These are phyloP conservation scores for Sclerodermus sp. DNA, from an alignment of 2,888 invertebrate species.

Conservation along the genomic window DNA sequence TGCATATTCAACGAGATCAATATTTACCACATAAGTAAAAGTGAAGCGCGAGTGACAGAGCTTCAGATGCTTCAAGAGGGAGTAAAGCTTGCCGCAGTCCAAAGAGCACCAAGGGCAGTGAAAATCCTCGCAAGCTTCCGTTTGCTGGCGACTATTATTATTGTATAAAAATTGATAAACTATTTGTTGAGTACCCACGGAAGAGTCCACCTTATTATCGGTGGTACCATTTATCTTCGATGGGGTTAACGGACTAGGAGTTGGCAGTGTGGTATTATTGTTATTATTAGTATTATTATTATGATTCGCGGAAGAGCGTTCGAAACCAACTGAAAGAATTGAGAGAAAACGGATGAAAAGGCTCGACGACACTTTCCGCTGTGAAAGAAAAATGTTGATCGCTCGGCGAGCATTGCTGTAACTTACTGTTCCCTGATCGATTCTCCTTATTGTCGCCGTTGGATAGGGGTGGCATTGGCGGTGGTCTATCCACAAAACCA, in stretches of 20 bases:
- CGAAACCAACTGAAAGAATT: slow-evolving; percentile 38
- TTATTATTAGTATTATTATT: slow-evolving; percentile 50
- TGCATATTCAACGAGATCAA: not conserved
- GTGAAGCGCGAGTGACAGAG: slow-evolving; percentile 91
- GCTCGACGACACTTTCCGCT: no score
- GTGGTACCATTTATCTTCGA: slow-evolving; percentile 44
- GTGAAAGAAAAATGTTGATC: no score
- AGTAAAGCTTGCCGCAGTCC: slow-evolving; percentile 84
- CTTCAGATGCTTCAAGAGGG: slow-evolving; percentile 89
- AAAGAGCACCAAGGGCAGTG: slow-evolving; percentile 96
- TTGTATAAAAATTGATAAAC: slow-evolving; percentile 96
- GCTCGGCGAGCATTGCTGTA: no score
- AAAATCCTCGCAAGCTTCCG: slow-evolving; percentile 89
- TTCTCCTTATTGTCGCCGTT: slow-evolving; percentile 57
- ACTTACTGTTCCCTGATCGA: slow-evolving; percentile 52
- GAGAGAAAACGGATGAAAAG: no score
- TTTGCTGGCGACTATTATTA: slow-evolving; percentile 92
- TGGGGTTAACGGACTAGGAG: slow-evolving; percentile 47
- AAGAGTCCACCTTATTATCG: slow-evolving; percentile 44
- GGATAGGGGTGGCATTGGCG: slow-evolving; percentile 55
- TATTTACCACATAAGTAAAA: slow-evolving; percentile 84
- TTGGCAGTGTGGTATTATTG: slow-evolving; percentile 51
- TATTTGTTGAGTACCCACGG: slow-evolving; percentile 68
- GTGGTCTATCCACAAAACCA: slow-evolving; percentile 69
- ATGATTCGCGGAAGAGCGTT: slow-evolving; percentile 49